Evolutionary conservation across 1,140 invertebrate genomes (phyloP).

Genomic region (Conopomorpha cramerella): DNA sequence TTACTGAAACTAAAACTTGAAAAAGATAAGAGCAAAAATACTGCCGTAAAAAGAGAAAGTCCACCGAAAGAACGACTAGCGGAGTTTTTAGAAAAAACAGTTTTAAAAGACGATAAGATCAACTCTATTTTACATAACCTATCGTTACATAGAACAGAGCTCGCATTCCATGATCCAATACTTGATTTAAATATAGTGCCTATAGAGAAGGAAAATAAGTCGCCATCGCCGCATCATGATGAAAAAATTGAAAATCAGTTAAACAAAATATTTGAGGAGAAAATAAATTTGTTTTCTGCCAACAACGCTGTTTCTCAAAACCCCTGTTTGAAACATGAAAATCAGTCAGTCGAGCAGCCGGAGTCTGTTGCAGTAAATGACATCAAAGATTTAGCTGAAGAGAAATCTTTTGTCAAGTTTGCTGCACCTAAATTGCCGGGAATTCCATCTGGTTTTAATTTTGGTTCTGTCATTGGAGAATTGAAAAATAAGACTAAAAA

Average conservation of each 20-base stretch:
- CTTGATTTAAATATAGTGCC: neutral
- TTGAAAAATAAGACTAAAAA: constrained; percentile 42
- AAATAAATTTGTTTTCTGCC: no score
- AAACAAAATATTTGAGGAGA: neutral
- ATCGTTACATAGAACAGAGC: constrained; percentile 28
- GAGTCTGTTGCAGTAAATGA: no score
- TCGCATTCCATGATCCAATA: constrained; percentile 6
- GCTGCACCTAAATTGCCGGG: constrained; percentile 36
- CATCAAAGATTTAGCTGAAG: constrained; percentile 3
- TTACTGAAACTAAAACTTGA: no score
- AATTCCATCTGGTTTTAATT: constrained; percentile 35
- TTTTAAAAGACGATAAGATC: constrained; percentile 48
- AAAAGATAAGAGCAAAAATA: constrained; percentile 17
- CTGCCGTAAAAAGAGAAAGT: constrained; percentile 29
- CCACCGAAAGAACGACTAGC: constrained; percentile 45
- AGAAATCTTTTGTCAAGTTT: constrained; percentile 24
- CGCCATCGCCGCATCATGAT: neutral
- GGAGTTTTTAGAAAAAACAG: constrained; percentile 45
- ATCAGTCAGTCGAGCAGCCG: neutral
- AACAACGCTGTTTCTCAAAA: no score
- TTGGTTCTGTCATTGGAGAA: constrained; percentile 50
- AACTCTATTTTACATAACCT: constrained; percentile 48
- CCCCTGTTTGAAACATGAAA: neutral
- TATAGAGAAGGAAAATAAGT: neutral
- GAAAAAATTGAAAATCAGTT: neutral